These are phyloP conservation scores for Anoplolepis gracilipes DNA, from an alignment of 1,140 invertebrate genomes.

Conservation along the genomic window DNA sequence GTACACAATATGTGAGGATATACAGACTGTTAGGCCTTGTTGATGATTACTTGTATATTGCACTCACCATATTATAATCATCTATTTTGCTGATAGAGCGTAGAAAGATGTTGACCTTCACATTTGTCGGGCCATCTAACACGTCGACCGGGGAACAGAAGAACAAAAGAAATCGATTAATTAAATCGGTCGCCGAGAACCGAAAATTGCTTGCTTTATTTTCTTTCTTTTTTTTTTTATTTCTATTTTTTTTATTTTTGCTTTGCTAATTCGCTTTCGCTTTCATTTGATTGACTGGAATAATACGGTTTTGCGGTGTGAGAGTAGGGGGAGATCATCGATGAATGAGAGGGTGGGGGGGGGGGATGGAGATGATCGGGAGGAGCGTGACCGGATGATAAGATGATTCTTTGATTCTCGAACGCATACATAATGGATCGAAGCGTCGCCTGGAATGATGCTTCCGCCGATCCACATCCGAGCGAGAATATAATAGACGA, in stretches of 20 bases:
- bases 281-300: conserved; percentile 35
- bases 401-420: conserved; percentile 33
- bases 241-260: too few species aligned
- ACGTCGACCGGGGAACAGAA: conserved; percentile 83
- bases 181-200: conserved; percentile 69
- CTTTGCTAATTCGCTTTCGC: conserved; percentile 6
- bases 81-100: conserved; percentile 99
- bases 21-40: conserved; percentile 82
- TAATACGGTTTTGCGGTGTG: conserved; percentile 28
- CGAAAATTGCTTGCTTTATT: conserved; percentile 61
- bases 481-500: conserved; percentile 11
- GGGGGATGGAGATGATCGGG: neutral
- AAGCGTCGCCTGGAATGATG: neutral
- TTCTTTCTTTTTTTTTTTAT: conserved; percentile 30
- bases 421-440: conserved; percentile 5
- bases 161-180: conserved; percentile 84
- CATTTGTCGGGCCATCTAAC: conserved; percentile 91
- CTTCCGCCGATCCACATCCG: conserved; percentile 12
- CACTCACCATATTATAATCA: conserved; percentile 99
- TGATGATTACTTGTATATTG: conserved; percentile 79
- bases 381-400: conserved; percentile 5
- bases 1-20: conserved; percentile 82
- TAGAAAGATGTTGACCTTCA: conserved; percentile 96
- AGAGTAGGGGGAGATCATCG: neutral
- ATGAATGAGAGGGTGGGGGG: conserved; percentile 33